Conservation (phyloP, 2,888 invertebrate genomes). For the Phaonia tiefii region DNA sequence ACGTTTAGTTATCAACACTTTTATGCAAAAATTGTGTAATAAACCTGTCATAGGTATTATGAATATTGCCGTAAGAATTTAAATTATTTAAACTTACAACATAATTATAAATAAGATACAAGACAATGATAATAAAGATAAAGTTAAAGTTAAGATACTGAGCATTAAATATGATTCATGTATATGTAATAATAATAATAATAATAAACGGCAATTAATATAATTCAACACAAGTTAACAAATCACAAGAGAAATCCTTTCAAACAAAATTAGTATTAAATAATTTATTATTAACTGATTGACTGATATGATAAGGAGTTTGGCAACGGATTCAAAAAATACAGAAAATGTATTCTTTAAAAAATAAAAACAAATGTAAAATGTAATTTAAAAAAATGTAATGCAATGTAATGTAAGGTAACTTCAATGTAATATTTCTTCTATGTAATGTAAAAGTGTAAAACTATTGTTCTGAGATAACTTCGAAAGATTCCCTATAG, state of each 20-base stretch:
- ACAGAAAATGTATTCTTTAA: too few species aligned
- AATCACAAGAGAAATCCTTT: slow-evolving; percentile 37
- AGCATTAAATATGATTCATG: background rate
- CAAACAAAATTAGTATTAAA: slow-evolving; percentile 3
- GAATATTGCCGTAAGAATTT: too few species aligned
- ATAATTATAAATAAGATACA: too few species aligned
- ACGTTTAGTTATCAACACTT: too few species aligned
- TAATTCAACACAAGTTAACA: slow-evolving; percentile 54
- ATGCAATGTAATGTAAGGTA: too few species aligned
- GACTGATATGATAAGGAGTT: slow-evolving; percentile 7
- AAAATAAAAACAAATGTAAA: background rate
- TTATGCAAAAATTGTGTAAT: too few species aligned
- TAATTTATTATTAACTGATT: slow-evolving; percentile 32
- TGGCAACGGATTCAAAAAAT: slow-evolving; percentile 17
- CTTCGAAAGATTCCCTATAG: slow-evolving; percentile 15
- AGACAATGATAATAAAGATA: too few species aligned
- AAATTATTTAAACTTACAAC: too few species aligned
- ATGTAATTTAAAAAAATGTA: background rate
- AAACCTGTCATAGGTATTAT: too few species aligned
- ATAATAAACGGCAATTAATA: background rate
- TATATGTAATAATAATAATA: background rate
- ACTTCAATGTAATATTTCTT: background rate
- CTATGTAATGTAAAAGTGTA: slow-evolving; percentile 29
- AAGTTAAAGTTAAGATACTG: too few species aligned
- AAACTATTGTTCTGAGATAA: slow-evolving; percentile 54